Evolutionary conservation across 1,140 invertebrate species (phyloP), one percentile per base, ranked within the genome.

Genomic region (Copidosoma floridanum): DNA sequence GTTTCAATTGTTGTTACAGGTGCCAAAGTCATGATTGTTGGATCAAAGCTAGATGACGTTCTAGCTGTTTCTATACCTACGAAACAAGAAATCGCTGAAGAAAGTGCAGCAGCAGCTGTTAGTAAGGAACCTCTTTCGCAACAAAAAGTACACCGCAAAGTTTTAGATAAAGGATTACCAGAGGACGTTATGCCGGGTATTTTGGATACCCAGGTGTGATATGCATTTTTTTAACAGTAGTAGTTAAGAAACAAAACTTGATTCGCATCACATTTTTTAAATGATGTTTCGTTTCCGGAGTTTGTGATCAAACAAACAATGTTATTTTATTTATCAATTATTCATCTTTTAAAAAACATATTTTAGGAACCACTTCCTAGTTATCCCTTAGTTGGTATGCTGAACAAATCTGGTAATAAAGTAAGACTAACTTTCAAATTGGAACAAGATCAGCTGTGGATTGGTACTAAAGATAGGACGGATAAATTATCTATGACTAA

Each of bases 381-480:
- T 29, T 84, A 87, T 63, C 94, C 94, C 38, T 74, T 97, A 21
- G 88, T 88, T 70, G 94, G 94, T 52, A 96, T 97, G 94, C 79
- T 95, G 61, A 95, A 95, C 76, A 94, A 94, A 76, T 85, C 87
- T 68, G 93, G 93, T n/a, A 90, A 91, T 1, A 96, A 96, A 85
- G 92, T 96, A 46, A 82, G 94, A 70, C 82, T 97, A 54, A 96
- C 94, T 38, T 96, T 97, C 75, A 97, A 96, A 84, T 81, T 95
- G 66, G 94, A 96, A 78, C 83, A 88, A 58, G 94, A 96, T 78
- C 92, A 97, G 75, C 78, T 97, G 7, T 97, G 94, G 94, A 88
- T 96, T 51, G 93, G 93, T 40, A 96, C 93, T 16, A 96, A 95
- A 82, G 93, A 97, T 81, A 82, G 93, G 68, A 97, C 94, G 65